Conservation (phyloP, 1,140 invertebrate genomes). For the Neotoxoptera formosana region DNA sequence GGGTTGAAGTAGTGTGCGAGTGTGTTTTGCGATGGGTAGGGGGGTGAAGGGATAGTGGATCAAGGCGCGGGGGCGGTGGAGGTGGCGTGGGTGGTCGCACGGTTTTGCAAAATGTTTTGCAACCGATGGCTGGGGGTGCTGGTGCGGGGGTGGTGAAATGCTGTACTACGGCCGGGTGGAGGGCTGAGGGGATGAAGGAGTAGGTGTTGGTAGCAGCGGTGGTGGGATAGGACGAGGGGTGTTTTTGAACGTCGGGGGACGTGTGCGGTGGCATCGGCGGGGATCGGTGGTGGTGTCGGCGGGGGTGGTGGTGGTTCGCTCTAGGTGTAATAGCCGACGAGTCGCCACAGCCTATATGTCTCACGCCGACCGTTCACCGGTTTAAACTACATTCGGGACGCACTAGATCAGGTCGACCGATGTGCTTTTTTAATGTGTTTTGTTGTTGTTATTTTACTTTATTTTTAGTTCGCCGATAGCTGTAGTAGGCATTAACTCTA, state of each 20-base stretch:
- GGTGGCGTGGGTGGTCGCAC: constrained; percentile 55
- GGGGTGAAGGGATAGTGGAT: constrained; percentile 38
- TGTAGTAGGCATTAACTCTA: background rate
- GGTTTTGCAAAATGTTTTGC: constrained; percentile 58
- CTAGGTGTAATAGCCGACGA: constrained; percentile 57
- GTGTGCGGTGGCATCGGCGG: background rate
- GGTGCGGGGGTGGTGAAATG: constrained; percentile 23
- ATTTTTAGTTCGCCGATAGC: background rate
- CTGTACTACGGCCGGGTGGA: background rate
- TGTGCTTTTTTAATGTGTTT: constrained; percentile 39
- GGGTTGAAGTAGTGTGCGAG: background rate
- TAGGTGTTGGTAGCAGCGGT: background rate
- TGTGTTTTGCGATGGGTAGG: background rate
- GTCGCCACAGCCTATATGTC: constrained; percentile 52
- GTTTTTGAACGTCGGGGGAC: constrained; percentile 17
- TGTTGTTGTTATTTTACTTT: constrained; percentile 22
- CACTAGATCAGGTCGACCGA: constrained; percentile 55
- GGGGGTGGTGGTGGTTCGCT: constrained; percentile 38
- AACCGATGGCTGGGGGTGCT: background rate
- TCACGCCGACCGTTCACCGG: constrained; percentile 51
- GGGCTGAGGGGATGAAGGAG: background rate
- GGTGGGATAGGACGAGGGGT: constrained; percentile 38
- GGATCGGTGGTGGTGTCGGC: background rate
- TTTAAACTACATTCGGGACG: constrained; percentile 52
- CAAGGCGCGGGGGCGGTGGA: background rate